Conservation (phyloP, 2,113 vertebrate genomes). For the Myrmophylax atrothorax region DNA sequence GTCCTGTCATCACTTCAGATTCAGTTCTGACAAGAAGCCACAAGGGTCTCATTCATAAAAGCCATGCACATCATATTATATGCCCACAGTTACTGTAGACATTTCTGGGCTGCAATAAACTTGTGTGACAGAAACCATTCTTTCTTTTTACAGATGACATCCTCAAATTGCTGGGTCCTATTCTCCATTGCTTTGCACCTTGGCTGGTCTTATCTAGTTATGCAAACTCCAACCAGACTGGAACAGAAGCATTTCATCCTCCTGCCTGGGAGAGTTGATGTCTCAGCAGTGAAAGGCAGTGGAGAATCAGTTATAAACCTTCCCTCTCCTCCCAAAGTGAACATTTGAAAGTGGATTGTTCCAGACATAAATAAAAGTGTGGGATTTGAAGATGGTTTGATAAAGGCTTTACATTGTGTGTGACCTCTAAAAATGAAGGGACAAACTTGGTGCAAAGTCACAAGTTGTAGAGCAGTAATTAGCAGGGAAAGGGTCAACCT, state of each 20-base stretch:
- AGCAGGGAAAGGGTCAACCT: constrained; percentile 55
- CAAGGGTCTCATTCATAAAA: constrained; percentile 67
- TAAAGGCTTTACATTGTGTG: neutral
- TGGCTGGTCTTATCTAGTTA: neutral
- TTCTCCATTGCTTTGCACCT: constrained; percentile 19
- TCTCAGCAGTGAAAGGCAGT: constrained; percentile 21
- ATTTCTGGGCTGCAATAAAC: constrained; percentile 69
- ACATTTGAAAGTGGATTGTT: neutral
- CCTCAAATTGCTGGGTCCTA: constrained; percentile 6
- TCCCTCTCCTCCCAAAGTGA: neutral
- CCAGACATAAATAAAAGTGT: neutral
- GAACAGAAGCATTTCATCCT: constrained; percentile 22
- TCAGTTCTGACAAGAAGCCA: constrained; percentile 70
- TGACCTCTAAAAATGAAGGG: constrained; percentile 32
- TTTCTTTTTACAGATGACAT: constrained; percentile 57
- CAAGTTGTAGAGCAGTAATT: constrained; percentile 22
- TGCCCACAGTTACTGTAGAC: constrained; percentile 48
- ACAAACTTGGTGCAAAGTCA: neutral
- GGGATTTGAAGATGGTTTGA: neutral
- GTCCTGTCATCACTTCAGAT: constrained; percentile 71
- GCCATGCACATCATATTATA: constrained; percentile 63
- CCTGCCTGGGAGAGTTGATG: neutral
- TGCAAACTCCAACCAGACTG: neutral
- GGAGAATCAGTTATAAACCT: constrained; percentile 25
- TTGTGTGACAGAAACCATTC: constrained; percentile 47